Evolutionary conservation across 2,888 invertebrate genomes (phyloP).

Genomic region (Platycheirus rosarum): DNA sequence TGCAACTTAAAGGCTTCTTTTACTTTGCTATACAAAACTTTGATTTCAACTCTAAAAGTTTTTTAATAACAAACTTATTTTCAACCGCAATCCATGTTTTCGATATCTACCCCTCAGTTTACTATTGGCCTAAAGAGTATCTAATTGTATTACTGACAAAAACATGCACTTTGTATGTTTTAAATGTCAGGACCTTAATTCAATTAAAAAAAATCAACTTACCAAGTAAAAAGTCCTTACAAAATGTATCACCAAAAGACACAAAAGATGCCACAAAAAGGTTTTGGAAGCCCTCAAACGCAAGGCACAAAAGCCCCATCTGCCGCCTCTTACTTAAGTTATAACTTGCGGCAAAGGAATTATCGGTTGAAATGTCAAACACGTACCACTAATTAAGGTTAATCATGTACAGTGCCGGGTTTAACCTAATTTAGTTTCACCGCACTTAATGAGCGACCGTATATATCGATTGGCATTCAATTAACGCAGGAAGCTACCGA

Average conservation of each 20-base stretch:
- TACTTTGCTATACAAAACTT: too few relatives aligned
- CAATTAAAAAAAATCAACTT: too few relatives aligned
- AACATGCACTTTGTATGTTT: too few relatives aligned
- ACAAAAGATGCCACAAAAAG: background rate
- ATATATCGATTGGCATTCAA: conserved; percentile 72
- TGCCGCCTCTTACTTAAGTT: conserved; percentile 15
- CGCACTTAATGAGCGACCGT: conserved; percentile 63
- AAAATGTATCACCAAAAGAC: background rate
- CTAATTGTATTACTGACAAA: too few relatives aligned
- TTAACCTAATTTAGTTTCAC: conserved; percentile 69
- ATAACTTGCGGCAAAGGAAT: conserved; percentile 44
- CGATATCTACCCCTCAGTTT: too few relatives aligned
- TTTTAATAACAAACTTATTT: too few relatives aligned
- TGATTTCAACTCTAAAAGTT: too few relatives aligned
- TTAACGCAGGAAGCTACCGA: conserved; percentile 60
- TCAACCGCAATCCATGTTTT: too few relatives aligned
- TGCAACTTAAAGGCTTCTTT: too few relatives aligned
- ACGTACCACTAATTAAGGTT: conserved; percentile 69
- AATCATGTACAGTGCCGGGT: conserved; percentile 62
- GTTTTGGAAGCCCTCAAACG: background rate
- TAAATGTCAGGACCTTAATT: too few relatives aligned
- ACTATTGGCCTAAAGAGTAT: too few relatives aligned
- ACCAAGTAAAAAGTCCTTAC: too few relatives aligned
- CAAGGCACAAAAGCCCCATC: conserved; percentile 1
- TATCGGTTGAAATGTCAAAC: conserved; percentile 66